Base-by-base conservation (phyloP, 1,140 invertebrate genomes). In the Cydia amplana region DNA sequence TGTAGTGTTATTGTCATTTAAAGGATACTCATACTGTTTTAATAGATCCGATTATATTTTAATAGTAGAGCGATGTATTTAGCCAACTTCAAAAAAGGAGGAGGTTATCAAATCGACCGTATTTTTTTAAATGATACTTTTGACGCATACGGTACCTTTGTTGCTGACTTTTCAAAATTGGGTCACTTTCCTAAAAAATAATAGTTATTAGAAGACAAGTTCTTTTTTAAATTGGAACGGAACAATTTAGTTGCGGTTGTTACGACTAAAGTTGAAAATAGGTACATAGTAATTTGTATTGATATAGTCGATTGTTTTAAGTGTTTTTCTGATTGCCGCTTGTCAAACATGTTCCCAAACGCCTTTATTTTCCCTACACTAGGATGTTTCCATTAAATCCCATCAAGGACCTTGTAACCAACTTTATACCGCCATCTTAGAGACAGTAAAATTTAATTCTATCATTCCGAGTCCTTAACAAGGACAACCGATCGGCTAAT, bases 381-480 rank as follows among this genome's bases (percentile, higher is more conserved):
- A 67, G 64, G 25, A 36, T 32, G 5, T 67, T 32, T 67, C 28
- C 25, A 36, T 36, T 32, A 36, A 67, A 67, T 67, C 23, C 64
- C 64, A 25, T 65, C 64, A n/a, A 67, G 64, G 16, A 4, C 28
- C 64, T 67, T 67, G 64, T 67, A 67, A 67, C 64, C 28, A 32
- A 36, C 64, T 28, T 32, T 67, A n/a, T 67, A 55, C n/a, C 64
- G 63, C 64, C 64, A 32, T 67, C 28, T n/a, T 36, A 80, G 76
- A 77, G 78, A 70, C 73, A 82, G 74, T 84, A 79, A 83, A 83
- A 87, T 84, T 85, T 82, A 82, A 84, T 85, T 82, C 78, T 78
- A 73, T 83, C 81, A 85, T 84, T 83, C 83, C 72, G 75, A 84
- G 79, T 83, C 81, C 82, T 83, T 81, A 82, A 85, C 80, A 83